Evolutionary conservation across 2,888 invertebrate species (phyloP), one percentile per base, ranked within the genome.

Genomic region (Sclerodermus sp.): DNA sequence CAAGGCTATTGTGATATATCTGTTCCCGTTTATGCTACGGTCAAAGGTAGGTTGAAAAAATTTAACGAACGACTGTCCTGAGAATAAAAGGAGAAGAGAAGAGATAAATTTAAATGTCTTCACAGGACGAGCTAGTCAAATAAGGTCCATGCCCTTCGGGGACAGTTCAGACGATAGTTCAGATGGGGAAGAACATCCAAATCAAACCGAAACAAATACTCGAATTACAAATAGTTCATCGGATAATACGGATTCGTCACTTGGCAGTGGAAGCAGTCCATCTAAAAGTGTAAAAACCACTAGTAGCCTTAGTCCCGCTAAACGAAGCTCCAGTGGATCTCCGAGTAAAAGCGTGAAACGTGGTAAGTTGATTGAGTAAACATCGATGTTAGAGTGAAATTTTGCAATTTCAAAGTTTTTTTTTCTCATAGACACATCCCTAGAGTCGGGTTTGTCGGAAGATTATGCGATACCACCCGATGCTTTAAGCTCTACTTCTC

Each of bases 381-480:
- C 4, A 23, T 23, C 23, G 8, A 5, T 3, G 8, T 23, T 23
- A 5, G 4, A 23, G 4, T 23, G 23, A 23, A 23, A n/a, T n/a
- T n/a, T n/a, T n/a, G n/a, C n/a, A n/a, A n/a, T n/a, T 42, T 41
- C 5, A 12, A 18, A 6, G 15, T 10, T 43, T 41, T 31, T n/a
- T 30, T 34, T 29, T 45, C 32, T 84, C 82, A 78, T 84, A 91
- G 91, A 92, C 80, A 90, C 90, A 60, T 93, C 93, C 53, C 90
- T 93, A 81, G 94, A 94, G 79, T 93, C 93, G 49, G 93, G 94
- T 67, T 88, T 93, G 82, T 95, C 96, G 31, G 95, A 96, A 76
- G 96, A 96, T 82, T 96, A 96, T 79, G 96, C 96, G 51, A 89
- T 96, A 70, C 96, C 96, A 9, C 96, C 96, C 9, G 96, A 96